Evolutionary conservation across 35 echinoderm and acorn worm species (phyloP).

Genomic region (Strongylocentrotus purpuratus): DNA sequence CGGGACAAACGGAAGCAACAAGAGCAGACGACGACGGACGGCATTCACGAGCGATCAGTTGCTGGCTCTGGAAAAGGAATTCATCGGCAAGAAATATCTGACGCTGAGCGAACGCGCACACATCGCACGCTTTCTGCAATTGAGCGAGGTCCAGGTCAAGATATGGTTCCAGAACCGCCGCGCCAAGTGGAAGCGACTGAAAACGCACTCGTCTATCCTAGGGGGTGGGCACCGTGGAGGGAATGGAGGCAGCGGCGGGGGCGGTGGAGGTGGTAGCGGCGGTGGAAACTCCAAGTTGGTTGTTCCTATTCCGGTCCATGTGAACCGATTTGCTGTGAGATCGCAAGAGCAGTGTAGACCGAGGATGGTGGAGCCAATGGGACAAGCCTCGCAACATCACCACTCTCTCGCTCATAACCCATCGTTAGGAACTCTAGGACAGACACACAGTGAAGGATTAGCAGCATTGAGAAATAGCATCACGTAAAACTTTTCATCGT

Average conservation of each 20-base stretch:
- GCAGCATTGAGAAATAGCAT: slow-evolving; percentile 28
- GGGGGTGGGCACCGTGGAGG: slow-evolving; percentile 17
- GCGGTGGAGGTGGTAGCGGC: slow-evolving; percentile 34
- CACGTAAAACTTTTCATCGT: slow-evolving; percentile 6
- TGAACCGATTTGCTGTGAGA: slow-evolving; percentile 82
- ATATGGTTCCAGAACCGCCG: slow-evolving; percentile 89
- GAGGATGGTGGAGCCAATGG: slow-evolving; percentile 59
- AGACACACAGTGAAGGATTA: slow-evolving; percentile 13
- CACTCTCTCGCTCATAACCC: neutral
- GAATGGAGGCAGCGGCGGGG: neutral
- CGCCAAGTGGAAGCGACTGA: slow-evolving; percentile 86
- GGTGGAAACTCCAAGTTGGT: slow-evolving; percentile 72
- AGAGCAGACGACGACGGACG: slow-evolving; percentile 72
- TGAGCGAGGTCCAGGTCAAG: slow-evolving; percentile 85
- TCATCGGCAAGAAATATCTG: slow-evolving; percentile 84
- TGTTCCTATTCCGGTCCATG: slow-evolving; percentile 82
- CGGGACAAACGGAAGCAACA: slow-evolving; percentile 48
- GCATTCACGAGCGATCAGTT: slow-evolving; percentile 87
- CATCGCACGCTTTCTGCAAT: slow-evolving; percentile 72
- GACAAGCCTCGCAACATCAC: slow-evolving; percentile 28
- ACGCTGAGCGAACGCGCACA: slow-evolving; percentile 84
- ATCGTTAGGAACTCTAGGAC: neutral
- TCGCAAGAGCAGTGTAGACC: slow-evolving; percentile 76
- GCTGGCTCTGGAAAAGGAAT: slow-evolving; percentile 81
- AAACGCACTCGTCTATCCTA: slow-evolving; percentile 54